phyloP scores from a whole-genome alignment of 2,113 vertebrate species.

The Gobius niger region DNA sequence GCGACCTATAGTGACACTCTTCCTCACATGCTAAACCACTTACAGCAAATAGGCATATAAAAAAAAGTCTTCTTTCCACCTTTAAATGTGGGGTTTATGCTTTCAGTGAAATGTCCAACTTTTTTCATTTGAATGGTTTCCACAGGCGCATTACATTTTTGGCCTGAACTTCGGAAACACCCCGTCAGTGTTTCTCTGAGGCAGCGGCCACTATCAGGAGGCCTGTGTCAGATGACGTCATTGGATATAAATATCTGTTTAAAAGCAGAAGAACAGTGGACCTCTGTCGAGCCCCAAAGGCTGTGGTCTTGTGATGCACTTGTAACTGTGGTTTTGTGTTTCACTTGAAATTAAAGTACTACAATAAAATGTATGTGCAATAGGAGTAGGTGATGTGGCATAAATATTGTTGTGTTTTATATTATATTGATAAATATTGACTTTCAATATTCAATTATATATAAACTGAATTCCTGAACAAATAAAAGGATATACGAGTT shows the following conservation, averaged over 20 bases:
- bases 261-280: slow-evolving; percentile 32
- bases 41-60: not conserved
- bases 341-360: not conserved
- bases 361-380: no score
- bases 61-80: not conserved
- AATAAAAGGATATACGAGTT: no score
- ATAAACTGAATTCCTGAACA: no score
- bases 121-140: not conserved
- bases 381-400: no score
- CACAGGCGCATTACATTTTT: not conserved
- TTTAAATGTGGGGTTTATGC: not conserved
- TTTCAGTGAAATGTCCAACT: not conserved
- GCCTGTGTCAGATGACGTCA: slow-evolving; percentile 34
- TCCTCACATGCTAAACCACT: no score
- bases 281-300: slow-evolving; percentile 17
- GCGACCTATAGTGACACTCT: no score
- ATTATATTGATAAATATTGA: no score
- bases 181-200: not conserved
- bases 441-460: no score
- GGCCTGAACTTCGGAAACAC: slow-evolving; percentile 12
- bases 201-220: not conserved
- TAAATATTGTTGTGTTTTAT: no score
- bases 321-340: not conserved
- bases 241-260: slow-evolving; percentile 38
- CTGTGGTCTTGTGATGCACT: not conserved